Evolutionary conservation across 2,797 vertebrate species (phyloP).

Genomic region (Strix occidentalis): DNA sequence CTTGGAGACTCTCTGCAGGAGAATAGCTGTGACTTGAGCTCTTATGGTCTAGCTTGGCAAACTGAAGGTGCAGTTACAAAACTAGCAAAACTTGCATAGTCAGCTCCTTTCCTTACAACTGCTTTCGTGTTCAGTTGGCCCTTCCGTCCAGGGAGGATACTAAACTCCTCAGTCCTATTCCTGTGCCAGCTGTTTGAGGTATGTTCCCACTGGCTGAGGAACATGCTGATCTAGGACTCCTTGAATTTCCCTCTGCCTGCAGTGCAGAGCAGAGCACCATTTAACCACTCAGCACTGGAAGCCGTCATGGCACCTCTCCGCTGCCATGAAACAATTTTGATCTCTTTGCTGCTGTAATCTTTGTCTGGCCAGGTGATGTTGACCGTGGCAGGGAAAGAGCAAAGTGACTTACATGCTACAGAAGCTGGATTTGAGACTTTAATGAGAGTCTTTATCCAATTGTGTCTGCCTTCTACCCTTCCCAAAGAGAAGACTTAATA

Average conservation of each 20-base stretch:
- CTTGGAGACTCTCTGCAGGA: not conserved
- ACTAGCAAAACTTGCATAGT: not conserved
- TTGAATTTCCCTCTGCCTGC: not conserved
- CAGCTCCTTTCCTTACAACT: not conserved
- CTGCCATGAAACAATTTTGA: not conserved
- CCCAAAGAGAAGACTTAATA: not conserved
- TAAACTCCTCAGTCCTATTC: not conserved
- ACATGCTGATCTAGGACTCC: not conserved
- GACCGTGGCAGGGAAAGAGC: not conserved
- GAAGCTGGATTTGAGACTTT: not conserved
- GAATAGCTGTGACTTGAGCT: not conserved
- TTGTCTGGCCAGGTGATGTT: not conserved
- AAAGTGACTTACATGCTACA: not conserved
- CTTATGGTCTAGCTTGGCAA: not conserved
- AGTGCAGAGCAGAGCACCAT: rapidly evolving
- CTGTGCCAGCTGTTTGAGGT: not conserved
- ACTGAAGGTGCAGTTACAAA: not conserved
- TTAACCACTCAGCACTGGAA: not conserved
- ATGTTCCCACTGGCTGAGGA: not conserved
- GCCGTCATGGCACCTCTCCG: not conserved
- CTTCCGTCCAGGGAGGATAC: not conserved
- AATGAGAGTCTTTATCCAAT: not conserved
- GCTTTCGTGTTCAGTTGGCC: not conserved
- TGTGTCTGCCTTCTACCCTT: not conserved
- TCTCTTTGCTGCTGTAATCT: not conserved